phyloP scores from a whole-genome alignment of 2,888 invertebrate genomes.

The Eupithecia abbreviata region DNA sequence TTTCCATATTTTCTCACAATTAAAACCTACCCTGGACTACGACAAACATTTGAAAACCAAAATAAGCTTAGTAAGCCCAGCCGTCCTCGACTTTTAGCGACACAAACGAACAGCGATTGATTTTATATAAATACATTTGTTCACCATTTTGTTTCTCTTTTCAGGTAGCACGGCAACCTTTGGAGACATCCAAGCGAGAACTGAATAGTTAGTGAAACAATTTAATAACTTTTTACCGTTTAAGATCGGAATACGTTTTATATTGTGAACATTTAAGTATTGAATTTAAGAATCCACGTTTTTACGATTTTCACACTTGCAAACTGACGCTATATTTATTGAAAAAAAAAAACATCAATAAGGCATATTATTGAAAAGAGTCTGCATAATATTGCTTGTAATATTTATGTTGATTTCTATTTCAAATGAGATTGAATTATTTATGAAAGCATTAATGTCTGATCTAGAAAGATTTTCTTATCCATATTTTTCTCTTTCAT shows the following conservation, averaged over 20 bases:
- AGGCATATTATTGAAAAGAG: neutral
- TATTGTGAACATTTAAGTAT: neutral
- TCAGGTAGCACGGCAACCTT: slow-evolving; percentile 69
- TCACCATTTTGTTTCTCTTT: slow-evolving; percentile 40
- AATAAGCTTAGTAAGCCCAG: too few relatives aligned
- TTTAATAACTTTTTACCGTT: slow-evolving; percentile 38
- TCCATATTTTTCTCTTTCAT: neutral
- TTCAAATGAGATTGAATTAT: neutral
- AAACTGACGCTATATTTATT: neutral
- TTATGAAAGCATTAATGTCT: neutral
- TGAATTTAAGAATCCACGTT: slow-evolving; percentile 5
- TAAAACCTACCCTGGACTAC: too few relatives aligned
- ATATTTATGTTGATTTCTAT: neutral
- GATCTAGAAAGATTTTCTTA: neutral
- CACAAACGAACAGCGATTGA: too few relatives aligned
- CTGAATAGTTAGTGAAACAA: slow-evolving; percentile 64
- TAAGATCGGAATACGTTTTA: slow-evolving; percentile 12
- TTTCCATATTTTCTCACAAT: too few relatives aligned
- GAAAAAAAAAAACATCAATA: neutral
- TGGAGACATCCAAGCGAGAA: slow-evolving; percentile 60
- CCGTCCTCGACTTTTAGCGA: too few relatives aligned
- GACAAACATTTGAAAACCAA: too few relatives aligned
- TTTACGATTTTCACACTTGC: slow-evolving; percentile 7
- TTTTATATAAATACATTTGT: neutral
- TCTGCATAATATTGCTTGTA: neutral